Evolutionary conservation across 2,888 invertebrate genomes (phyloP), one percentile per base, ranked within the genome.

Genomic region (Tachina grossa): DNA sequence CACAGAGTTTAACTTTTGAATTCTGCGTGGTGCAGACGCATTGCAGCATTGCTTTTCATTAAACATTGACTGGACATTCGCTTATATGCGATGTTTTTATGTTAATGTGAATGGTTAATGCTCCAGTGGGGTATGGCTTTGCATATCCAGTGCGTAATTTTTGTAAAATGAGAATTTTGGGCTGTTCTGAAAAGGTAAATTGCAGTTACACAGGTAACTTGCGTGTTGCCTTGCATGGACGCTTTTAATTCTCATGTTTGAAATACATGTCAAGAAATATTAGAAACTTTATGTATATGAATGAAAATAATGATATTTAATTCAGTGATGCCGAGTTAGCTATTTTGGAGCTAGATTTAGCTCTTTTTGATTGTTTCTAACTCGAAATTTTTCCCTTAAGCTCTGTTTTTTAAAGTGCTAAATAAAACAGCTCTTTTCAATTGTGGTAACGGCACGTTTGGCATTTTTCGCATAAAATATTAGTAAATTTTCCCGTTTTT

Each of bases 51-150:
- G 55, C 85, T 84, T 72, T 87, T 88, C 82, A 80, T 41, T 11
- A 19, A 63, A 13, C 63, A 86, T 90, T 91, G 91, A 91, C 92
- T 92, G 31, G 31, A 31, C 31, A 31, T 31, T 31, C 31, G 31
- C 6, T 31, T 31, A 31, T 31, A 31, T 31, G 31, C 31, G 6
- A 31, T 31, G 6, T 31, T 31, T 6, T 91, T 91, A 88, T 49
- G 66, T 76, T 83, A 83, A 82, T 86, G 81, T 75, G 83, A 49
- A 72, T 82, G 41, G 87, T 55, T 49, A 10, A 83, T 84, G 83
- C 87, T 90, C 86, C 91, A 90, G 91, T 92, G 92, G 92, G 91
- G 92, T 92, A 92, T 92, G 92, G 92, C 91, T 92, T 92, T 92
- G 90, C 92, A 92, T 92, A 92, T 92, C 91, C 92, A 91, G 92